phyloP scores from a whole-genome alignment of 2,797 vertebrate genomes.

The Acanthiza pusilla region DNA sequence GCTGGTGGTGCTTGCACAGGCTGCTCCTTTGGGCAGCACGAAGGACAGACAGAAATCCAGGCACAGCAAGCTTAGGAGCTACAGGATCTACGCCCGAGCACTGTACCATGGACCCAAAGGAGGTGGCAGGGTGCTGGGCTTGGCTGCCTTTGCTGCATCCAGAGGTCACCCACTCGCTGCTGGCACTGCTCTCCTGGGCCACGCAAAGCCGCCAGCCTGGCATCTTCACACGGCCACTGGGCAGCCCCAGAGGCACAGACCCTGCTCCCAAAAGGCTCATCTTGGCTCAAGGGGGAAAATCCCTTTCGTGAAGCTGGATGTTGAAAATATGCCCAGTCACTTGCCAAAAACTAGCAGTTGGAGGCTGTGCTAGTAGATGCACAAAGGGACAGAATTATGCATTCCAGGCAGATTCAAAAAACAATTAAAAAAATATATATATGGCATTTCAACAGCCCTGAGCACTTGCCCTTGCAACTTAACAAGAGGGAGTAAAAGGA shows the following conservation, averaged over 20 bases:
- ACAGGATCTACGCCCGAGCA: background rate
- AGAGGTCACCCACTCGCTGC: accelerated
- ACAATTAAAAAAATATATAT: background rate
- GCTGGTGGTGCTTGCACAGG: background rate
- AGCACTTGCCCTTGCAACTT: background rate
- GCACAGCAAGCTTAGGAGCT: accelerated
- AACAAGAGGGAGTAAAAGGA: background rate
- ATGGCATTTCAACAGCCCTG: background rate
- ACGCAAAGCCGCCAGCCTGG: accelerated
- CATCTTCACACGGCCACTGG: accelerated
- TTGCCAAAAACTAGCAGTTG: background rate
- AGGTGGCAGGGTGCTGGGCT: background rate
- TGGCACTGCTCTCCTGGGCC: too few species aligned
- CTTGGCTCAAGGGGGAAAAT: background rate
- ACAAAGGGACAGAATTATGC: background rate
- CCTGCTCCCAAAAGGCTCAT: background rate
- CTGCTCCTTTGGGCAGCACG: accelerated
- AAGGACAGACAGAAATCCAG: background rate
- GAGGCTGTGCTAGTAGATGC: background rate
- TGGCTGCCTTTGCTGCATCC: background rate
- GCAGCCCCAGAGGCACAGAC: background rate
- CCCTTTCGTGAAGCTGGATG: background rate
- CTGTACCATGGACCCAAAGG: accelerated
- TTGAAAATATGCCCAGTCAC: background rate
- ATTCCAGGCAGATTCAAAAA: background rate